A percentile compares a stretch with the other conserved stretches of the same genome.
phyloP scores from a whole-genome alignment of 2,888 invertebrate genomes.

The Atherix ibis region DNA sequence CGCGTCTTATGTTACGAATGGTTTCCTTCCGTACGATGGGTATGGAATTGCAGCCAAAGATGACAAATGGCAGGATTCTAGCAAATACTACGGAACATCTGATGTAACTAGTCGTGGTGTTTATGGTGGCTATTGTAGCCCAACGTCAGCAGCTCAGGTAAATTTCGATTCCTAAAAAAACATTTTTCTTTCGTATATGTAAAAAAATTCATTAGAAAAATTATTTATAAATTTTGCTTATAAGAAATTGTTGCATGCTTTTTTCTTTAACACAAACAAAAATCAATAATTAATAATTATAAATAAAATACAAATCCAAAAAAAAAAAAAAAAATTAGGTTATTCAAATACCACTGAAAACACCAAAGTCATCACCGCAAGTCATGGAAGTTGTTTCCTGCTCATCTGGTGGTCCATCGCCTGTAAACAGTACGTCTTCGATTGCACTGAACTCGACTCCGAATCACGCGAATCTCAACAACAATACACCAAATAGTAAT shows the following conservation, averaged over 20 bases:
- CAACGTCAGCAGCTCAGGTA: constrained; percentile 31
- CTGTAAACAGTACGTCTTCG: constrained; percentile 17
- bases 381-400: constrained; percentile 33
- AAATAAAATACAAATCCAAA: too few species aligned
- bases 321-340: too few species aligned
- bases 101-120: constrained; percentile 21
- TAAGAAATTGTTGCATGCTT: too few species aligned
- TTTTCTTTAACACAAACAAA: too few species aligned
- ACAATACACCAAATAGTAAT: constrained; percentile 3
- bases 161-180: constrained; percentile 5
- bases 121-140: constrained; percentile 29
- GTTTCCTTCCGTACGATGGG: constrained; percentile 50
- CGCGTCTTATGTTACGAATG: constrained; percentile 57
- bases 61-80: constrained; percentile 33
- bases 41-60: constrained; percentile 37
- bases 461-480: constrained; percentile 9
- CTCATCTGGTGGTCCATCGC: constrained; percentile 31
- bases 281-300: too few species aligned
- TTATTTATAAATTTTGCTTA: too few species aligned
- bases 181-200: not conserved
- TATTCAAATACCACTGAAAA: constrained; percentile 28
- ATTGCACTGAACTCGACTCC: constrained; percentile 10
- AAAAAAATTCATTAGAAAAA: too few species aligned
- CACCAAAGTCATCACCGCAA: constrained; percentile 33
- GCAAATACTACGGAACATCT: constrained; percentile 43